Base-by-base conservation (phyloP, 2,113 vertebrate genomes). In the Calypte anna region DNA sequence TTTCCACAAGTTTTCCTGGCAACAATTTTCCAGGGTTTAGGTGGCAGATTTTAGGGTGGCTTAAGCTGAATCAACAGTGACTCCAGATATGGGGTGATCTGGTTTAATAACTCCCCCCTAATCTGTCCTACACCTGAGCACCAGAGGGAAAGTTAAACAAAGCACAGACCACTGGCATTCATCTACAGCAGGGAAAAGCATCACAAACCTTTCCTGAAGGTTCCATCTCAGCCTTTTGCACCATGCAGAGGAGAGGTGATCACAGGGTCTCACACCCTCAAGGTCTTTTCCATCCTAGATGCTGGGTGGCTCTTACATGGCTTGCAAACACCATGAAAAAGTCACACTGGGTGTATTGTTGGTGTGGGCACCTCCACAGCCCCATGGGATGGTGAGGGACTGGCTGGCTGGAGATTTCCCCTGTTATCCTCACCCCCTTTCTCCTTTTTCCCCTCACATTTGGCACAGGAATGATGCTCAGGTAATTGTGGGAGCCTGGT, bases 1-100 rank as follows among this genome's bases (percentile, higher is more conserved):
- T 76, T 95, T 75, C 46, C 67, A 50, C 19, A 43, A 69, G 30
- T 46, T 82, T 57, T 94, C 87, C 58, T 54, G 82, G 90, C 85
- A 94, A 85, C 70, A 61, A 46, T 92, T 82, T 64, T 43, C 57
- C 57, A 21, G 28, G 3, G 3, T 20, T 81, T 61, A 53, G 73
- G 80, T 19, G 50, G 46, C 27, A 70, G 59, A 17, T 85, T 69
- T 82, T 77, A 57, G 84, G 76, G 36, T 43, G 24, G n/a, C n/a
- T 89, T 48, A 25, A 50, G 57, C 10, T 53, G n/a, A 44, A 61
- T 53, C 53, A 79, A 64, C 73, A 78, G 31, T 48, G 57, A 68
- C 62, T 64, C 44, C 57, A 40, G 15, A 14, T 48, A 57, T 68
- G 57, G 61, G 24, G 25, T 68, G 33, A 66, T 48, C n/a, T 43